Percentiles rank a stretch among this genome's conserved stretches.
Evolutionary conservation across 2,113 vertebrate species (phyloP).

Genomic region (Limnothrissa miodon): DNA sequence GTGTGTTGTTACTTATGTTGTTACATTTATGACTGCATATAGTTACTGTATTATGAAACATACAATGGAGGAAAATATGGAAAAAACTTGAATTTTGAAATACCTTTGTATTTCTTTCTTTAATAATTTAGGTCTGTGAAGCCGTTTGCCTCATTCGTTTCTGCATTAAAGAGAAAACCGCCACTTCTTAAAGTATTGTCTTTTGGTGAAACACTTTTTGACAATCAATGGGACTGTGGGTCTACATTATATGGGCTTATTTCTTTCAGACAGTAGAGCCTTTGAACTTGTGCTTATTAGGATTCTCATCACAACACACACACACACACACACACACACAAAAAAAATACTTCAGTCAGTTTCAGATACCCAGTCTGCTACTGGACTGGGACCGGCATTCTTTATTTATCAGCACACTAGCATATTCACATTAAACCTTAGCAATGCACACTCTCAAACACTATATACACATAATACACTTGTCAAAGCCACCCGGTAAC

Average conservation of each 20-base stretch:
- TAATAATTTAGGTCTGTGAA: background rate
- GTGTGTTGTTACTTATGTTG: background rate
- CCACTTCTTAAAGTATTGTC: background rate
- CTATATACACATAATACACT: constrained; percentile 49
- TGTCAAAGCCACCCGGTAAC: constrained; percentile 36
- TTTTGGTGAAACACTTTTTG: background rate
- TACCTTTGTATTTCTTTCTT: background rate
- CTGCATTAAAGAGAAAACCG: background rate
- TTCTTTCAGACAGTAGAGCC: background rate
- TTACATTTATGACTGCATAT: background rate
- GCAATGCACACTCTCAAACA: constrained; percentile 28
- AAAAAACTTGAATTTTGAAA: background rate
- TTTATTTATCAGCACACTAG: constrained; percentile 37
- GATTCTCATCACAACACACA: background rate
- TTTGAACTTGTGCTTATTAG: background rate
- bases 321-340: no score
- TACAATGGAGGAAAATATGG: background rate
- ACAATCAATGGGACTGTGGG: background rate
- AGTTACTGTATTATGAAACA: background rate
- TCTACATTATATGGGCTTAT: background rate
- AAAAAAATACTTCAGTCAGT: background rate
- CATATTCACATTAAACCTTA: constrained; percentile 28
- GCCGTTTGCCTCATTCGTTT: background rate
- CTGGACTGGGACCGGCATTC: constrained; percentile 18
- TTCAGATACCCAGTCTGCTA: constrained; percentile 25